These are phyloP conservation scores for Larimichthys crocea DNA, from an alignment of 2,113 vertebrate species.

Conservation along the genomic window DNA sequence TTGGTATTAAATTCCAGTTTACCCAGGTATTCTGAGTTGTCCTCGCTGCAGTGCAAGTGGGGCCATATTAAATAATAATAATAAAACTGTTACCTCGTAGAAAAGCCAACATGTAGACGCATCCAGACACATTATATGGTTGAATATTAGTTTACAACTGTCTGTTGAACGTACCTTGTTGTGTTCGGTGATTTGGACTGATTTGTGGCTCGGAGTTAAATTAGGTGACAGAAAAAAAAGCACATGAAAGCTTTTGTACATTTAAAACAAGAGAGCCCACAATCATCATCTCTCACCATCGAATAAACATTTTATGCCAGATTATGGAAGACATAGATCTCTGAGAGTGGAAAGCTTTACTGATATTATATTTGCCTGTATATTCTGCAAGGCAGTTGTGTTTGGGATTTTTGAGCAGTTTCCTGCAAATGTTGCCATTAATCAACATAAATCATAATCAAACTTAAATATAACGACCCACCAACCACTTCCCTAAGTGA, in stretches of 20 bases:
- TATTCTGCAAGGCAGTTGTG: background rate
- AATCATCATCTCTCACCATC: background rate
- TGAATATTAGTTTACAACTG: constrained; percentile 1
- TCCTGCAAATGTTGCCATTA: constrained; percentile 32
- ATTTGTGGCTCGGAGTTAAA: background rate
- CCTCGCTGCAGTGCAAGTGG: background rate
- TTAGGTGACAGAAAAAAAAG: background rate
- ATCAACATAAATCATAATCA: constrained; percentile 41
- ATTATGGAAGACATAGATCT: constrained; percentile 1
- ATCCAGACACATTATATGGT: background rate
- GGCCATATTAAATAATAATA: too few relatives aligned
- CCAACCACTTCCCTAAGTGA: constrained; percentile 28
- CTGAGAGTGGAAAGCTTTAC: constrained; percentile 4
- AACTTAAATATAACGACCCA: constrained; percentile 25
- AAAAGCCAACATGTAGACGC: background rate
- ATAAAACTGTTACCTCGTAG: background rate
- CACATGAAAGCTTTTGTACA: background rate
- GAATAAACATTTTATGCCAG: background rate
- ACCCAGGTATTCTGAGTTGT: background rate
- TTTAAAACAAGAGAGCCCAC: background rate
- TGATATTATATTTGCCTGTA: background rate
- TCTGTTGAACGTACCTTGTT: constrained; percentile 1
- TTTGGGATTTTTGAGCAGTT: background rate
- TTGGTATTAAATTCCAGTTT: background rate
- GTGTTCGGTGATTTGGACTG: constrained; percentile 10